Evolutionary conservation across 2,888 invertebrate species (phyloP).

Genomic region (Oasisia sp.): DNA sequence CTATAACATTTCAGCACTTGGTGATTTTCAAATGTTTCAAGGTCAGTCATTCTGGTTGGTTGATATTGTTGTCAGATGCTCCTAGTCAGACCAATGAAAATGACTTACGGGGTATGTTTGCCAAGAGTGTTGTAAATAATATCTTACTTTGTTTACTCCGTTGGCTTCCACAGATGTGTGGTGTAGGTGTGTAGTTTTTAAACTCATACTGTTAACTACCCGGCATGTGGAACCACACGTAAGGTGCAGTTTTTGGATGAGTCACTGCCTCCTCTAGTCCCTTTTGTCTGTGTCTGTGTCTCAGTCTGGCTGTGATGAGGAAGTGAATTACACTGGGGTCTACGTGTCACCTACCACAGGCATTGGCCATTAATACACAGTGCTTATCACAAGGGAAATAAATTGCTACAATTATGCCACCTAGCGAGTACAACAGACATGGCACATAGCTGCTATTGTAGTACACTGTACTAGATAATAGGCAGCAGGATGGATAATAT

Average conservation of each 20-base stretch:
- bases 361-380: neutral
- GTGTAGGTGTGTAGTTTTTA: neutral
- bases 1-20: neutral
- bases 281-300: neutral
- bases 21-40: neutral
- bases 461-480: too few relatives aligned
- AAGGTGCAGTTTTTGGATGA: neutral
- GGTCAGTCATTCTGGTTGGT: constrained; percentile 10
- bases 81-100: neutral
- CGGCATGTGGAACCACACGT: neutral
- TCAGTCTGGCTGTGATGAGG: neutral
- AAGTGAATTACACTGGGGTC: neutral
- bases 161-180: neutral
- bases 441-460: too few relatives aligned
- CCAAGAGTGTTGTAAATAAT: neutral
- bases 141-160: neutral
- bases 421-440: too few relatives aligned
- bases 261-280: neutral
- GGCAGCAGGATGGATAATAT: too few relatives aligned
- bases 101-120: too few relatives aligned
- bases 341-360: neutral
- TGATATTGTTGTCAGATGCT: neutral
- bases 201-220: neutral
- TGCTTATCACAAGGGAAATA: too few relatives aligned
- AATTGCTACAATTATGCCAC: too few relatives aligned